Evolutionary conservation across 2,113 vertebrate species (phyloP), one percentile per base, ranked within the genome.

Genomic region (Agelaius phoeniceus): DNA sequence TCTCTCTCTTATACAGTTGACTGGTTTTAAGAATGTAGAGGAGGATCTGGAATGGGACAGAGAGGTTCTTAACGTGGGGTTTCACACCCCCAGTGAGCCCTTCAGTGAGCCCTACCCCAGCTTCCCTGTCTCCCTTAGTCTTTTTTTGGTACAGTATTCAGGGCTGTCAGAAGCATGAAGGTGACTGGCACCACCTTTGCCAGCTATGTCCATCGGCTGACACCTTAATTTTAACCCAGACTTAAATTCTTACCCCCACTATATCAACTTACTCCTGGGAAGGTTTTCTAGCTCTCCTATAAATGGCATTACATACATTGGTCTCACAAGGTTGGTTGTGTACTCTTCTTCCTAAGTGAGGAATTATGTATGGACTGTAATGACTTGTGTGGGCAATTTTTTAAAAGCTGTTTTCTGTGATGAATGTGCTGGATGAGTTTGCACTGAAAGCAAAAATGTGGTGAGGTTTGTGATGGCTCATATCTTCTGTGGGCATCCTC

Each of bases 11-110:
- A 55, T 15, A 6, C 4, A 41, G 44, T 35, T 7, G 33, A 3
- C 27, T 61, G 15, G 9, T 41, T 90, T 86, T 52, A 19, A 49
- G 33, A 31, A 46, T 33, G 11, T 39, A 28, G n/a, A 69, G 28
- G 31, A 69, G 10, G 30, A 33, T 37, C 11, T 78, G 8, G 43
- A 54, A 69, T 8, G 6, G 26, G 37, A 54, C 15, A 49, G 33
- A 85, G 58, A 13, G 12, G 21, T 31, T 46, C 17, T 46, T 80
- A 41, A 16, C 0, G 0, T 9, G 46, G 9, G 6, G 4, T 78
- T 89, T 87, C 39, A 78, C 43, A 49, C 12, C 4, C 6, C 31
- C 31, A 55, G 11, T 55, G 30, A 39, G 41, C 15, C 28, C 17
- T 72, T 19, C 8, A 23, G 13, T 58, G 14, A 87, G 20, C 28